These are phyloP conservation scores for Trissolcus japonicus DNA, from an alignment of 2,888 invertebrate genomes.

Conservation along the genomic window DNA sequence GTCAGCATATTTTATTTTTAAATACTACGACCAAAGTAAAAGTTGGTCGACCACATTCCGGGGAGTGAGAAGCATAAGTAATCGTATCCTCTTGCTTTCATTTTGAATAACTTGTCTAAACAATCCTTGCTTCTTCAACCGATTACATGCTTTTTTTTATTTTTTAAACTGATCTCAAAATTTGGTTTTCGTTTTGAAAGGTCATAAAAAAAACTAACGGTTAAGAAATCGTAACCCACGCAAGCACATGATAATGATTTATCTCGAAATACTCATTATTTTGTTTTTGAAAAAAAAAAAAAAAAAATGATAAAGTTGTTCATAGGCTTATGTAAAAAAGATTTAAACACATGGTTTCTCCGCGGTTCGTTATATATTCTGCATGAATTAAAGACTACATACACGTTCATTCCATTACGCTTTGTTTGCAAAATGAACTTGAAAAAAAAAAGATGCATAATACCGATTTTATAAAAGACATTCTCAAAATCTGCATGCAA, in stretches of 20 bases:
- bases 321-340: slow-evolving; percentile 17
- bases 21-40: slow-evolving; percentile 28
- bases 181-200: not conserved
- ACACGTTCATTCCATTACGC: slow-evolving; percentile 22
- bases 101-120: slow-evolving; percentile 12
- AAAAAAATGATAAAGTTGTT: slow-evolving; percentile 9
- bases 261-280: not conserved
- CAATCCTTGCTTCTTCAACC: not conserved
- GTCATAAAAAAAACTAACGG: too few relatives aligned
- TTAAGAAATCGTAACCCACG: not conserved
- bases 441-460: not conserved
- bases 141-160: not conserved
- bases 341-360: slow-evolving; percentile 24
- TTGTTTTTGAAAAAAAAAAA: not conserved
- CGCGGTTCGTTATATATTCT: slow-evolving; percentile 32
- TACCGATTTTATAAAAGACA: too few relatives aligned
- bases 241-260: not conserved
- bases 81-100: slow-evolving; percentile 34
- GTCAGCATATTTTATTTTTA: not conserved
- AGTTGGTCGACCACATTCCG: slow-evolving; percentile 56
- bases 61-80: slow-evolving; percentile 40
- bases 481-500: too few relatives aligned
- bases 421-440: slow-evolving; percentile 41
- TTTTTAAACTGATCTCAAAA: not conserved
- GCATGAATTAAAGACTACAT: slow-evolving; percentile 15